Evolutionary conservation across 2,113 vertebrate species (phyloP).

Genomic region (Mirounga angustirostris): DNA sequence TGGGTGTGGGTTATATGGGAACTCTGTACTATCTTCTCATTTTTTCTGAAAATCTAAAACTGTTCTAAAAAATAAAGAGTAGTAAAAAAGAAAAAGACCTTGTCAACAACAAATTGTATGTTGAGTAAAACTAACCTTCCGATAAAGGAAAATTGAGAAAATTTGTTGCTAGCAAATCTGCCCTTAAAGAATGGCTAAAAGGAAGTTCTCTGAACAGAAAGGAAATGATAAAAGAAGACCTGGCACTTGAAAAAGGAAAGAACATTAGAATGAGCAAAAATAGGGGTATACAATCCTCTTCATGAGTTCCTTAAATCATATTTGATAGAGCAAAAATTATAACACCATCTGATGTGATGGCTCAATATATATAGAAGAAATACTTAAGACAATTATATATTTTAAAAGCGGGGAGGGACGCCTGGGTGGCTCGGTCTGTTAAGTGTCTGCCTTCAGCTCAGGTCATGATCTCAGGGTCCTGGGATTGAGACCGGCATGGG

Average conservation of each 20-base stretch:
- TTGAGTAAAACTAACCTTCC: neutral
- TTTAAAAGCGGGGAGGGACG: neutral
- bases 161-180: neutral
- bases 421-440: no score
- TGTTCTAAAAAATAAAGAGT: conserved; percentile 37
- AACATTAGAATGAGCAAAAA: neutral
- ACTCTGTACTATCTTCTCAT: neutral
- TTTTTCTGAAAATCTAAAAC: conserved; percentile 45
- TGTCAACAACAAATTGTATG: neutral
- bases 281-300: neutral
- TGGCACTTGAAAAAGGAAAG: conserved; percentile 18
- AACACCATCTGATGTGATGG: neutral
- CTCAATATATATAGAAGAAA: neutral
- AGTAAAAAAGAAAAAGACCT: neutral
- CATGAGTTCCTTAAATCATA: neutral
- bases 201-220: neutral
- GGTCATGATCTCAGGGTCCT: no score
- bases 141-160: conserved; percentile 7
- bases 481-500: no score
- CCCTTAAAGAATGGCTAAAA: conserved; percentile 36
- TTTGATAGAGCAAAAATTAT: conserved; percentile 31
- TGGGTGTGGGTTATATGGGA: neutral
- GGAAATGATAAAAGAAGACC: neutral
- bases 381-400: neutral
- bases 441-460: no score